Conservation (phyloP, 2,113 vertebrate genomes). For the Cryptotis parvus region DNA sequence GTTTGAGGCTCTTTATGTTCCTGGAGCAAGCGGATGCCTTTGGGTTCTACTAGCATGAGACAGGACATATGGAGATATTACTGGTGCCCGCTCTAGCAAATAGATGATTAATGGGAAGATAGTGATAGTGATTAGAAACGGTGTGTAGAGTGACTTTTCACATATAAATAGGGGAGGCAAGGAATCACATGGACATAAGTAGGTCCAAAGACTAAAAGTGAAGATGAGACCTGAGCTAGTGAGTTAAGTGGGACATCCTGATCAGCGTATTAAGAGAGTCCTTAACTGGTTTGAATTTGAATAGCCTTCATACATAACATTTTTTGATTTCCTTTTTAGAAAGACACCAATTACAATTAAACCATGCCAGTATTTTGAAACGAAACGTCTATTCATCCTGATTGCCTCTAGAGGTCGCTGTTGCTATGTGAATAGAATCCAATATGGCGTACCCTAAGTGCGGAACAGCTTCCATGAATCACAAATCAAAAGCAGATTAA, state of each 20-base stretch:
- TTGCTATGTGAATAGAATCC: not conserved
- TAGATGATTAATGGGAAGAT: too few relatives aligned
- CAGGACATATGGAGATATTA: too few relatives aligned
- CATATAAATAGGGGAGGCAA: not conserved
- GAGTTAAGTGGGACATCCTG: not conserved
- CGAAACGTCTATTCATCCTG: not conserved
- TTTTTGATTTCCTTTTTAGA: not conserved
- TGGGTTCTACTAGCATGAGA: too few relatives aligned
- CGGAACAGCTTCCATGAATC: not conserved
- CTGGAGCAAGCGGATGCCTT: too few relatives aligned
- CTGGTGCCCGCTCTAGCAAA: too few relatives aligned
- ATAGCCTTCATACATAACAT: not conserved
- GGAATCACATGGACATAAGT: not conserved
- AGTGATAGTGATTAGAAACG: too few relatives aligned
- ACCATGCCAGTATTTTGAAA: not conserved
- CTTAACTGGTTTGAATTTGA: not conserved
- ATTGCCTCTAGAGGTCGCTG: constrained; percentile 1
- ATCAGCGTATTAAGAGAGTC: not conserved
- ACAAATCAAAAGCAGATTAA: not conserved
- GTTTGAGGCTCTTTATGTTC: too few relatives aligned
- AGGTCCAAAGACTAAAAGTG: not conserved
- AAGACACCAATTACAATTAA: not conserved
- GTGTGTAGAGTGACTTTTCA: not conserved
- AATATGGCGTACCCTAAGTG: not conserved
- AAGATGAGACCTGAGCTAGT: not conserved